These are phyloP conservation scores for Dascillus cervinus DNA, from an alignment of 2,888 invertebrate species.

Conservation along the genomic window DNA sequence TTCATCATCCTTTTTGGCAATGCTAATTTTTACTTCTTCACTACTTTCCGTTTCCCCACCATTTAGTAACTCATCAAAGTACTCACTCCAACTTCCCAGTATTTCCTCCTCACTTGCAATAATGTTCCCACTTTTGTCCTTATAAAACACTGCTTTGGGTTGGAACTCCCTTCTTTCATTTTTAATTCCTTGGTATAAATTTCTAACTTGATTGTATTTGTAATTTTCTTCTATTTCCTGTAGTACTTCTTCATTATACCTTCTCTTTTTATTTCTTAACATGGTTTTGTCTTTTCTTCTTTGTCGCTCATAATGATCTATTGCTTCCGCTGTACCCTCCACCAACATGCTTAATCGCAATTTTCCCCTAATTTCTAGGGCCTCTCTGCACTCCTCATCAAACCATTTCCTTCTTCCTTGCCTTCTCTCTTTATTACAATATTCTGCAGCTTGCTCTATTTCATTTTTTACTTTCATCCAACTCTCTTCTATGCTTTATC, in stretches of 20 bases:
- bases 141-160: slow-evolving; percentile 2
- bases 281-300: neutral
- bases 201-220: neutral
- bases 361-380: slow-evolving; percentile 1
- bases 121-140: slow-evolving; percentile 1
- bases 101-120: slow-evolving; percentile 1
- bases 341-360: slow-evolving; percentile 3
- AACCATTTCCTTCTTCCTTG: slow-evolving; percentile 2
- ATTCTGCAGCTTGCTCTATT: no score
- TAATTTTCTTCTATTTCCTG: slow-evolving; percentile 1
- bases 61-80: slow-evolving; percentile 1
- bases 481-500: no score
- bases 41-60: neutral
- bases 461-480: no score
- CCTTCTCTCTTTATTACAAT: neutral
- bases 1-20: slow-evolving; percentile 8
- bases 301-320: slow-evolving; percentile 2
- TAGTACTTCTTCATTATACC: slow-evolving; percentile 1
- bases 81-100: slow-evolving; percentile 2
- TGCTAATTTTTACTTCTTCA: slow-evolving; percentile 1
- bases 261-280: slow-evolving; percentile 2
- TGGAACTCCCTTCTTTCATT: slow-evolving; percentile 2
- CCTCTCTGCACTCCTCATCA: slow-evolving; percentile 1
- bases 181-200: slow-evolving; percentile 1
- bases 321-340: slow-evolving; percentile 1